Conservation (phyloP, 1,140 invertebrate genomes). For the Coenobita brevimanus region DNA sequence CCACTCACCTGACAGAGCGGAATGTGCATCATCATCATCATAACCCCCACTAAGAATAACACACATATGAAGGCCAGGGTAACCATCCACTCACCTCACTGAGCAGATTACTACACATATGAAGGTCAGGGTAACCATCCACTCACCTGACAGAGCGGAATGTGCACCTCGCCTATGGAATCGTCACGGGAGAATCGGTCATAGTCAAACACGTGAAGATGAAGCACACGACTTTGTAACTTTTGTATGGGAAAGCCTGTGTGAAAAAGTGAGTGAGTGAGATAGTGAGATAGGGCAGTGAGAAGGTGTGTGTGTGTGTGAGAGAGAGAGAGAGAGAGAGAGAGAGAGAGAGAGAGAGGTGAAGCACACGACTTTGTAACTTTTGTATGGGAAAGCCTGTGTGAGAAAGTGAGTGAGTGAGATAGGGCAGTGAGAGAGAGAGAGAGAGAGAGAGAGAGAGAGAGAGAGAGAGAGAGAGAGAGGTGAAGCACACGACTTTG, state of each 20-base stretch:
- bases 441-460: constrained; percentile 1
- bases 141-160: constrained; percentile 91
- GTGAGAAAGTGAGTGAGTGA: too few species aligned
- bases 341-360: too few species aligned
- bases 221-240: constrained; percentile 90
- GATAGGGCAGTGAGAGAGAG: too few species aligned
- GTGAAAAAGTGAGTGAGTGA: too few species aligned
- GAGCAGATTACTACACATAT: neutral
- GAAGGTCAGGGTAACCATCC: neutral
- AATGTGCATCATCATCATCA: neutral
- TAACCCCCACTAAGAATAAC: too few species aligned
- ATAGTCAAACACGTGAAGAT: constrained; percentile 96
- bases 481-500: constrained; percentile 93
- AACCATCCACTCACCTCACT: neutral
- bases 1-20: neutral
- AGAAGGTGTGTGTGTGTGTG: constrained; percentile 52
- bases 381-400: too few species aligned
- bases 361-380: too few species aligned
- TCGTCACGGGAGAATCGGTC: constrained; percentile 96
- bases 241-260: constrained; percentile 94
- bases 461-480: too few species aligned
- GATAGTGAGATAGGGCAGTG: too few species aligned
- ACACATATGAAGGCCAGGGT: too few species aligned
- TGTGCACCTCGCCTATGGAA: constrained; percentile 95
- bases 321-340: neutral